phyloP scores from a whole-genome alignment of 2,113 vertebrate genomes.

The Sebastes fasciatus region DNA sequence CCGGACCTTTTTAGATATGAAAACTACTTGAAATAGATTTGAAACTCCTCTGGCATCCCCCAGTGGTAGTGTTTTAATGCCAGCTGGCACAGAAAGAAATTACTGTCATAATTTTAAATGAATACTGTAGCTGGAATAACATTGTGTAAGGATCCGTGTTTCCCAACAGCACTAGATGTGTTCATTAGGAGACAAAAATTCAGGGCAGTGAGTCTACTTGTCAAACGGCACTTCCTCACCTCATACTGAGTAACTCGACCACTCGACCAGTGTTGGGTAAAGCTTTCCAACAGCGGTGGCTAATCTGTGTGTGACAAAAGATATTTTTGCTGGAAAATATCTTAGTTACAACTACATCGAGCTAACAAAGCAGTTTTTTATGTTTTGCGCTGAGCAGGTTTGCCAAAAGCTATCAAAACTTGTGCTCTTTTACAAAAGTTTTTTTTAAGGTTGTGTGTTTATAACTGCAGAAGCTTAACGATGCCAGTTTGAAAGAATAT shows the following conservation, averaged over 20 bases:
- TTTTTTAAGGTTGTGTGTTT: conserved; percentile 23
- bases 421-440: background rate
- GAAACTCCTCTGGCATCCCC: conserved; percentile 28
- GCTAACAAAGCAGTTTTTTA: conserved; percentile 57
- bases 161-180: conserved; percentile 55
- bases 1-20: background rate
- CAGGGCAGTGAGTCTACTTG: conserved; percentile 70
- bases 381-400: conserved; percentile 47
- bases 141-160: conserved; percentile 45
- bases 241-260: conserved; percentile 78
- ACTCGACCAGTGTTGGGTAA: conserved; percentile 82
- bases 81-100: conserved; percentile 11
- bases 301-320: conserved; percentile 84
- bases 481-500: conserved; percentile 36
- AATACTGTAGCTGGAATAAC: conserved; percentile 32
- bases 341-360: conserved; percentile 76
- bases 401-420: conserved; percentile 41
- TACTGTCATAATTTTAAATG: conserved; percentile 26
- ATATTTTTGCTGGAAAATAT: conserved; percentile 83
- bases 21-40: background rate
- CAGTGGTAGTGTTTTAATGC: conserved; percentile 28
- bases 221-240: conserved; percentile 82
- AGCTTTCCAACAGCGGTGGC: conserved; percentile 84
- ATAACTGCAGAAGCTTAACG: conserved; percentile 23
- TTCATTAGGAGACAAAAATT: conserved; percentile 46